Percentiles rank a stretch among this genome's conserved stretches.
These are phyloP conservation scores for Acyrthosiphon pisum DNA, from an alignment of 1,140 invertebrate genomes.

Conservation along the genomic window DNA sequence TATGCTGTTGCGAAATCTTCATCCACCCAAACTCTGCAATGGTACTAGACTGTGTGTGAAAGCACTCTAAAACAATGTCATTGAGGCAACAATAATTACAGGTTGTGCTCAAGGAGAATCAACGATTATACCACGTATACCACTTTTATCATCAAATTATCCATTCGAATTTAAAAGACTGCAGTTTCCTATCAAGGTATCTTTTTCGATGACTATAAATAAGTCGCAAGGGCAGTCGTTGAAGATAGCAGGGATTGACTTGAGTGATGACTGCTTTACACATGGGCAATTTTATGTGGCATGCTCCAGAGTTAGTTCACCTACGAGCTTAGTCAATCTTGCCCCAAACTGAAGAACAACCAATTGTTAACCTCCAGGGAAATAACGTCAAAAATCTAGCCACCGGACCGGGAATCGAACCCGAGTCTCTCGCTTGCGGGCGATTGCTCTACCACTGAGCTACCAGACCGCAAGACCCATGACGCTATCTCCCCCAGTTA, in stretches of 20 bases:
- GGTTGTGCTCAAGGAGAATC: neutral
- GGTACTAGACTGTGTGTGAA: neutral
- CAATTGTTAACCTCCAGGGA: too few relatives aligned
- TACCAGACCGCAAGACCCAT: too few relatives aligned
- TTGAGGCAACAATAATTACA: neutral
- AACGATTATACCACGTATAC: neutral
- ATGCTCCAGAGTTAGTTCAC: neutral
- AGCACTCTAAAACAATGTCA: neutral
- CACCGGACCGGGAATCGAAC: too few relatives aligned
- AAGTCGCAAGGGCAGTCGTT: neutral
- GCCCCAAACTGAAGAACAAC: neutral
- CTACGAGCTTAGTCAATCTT: neutral
- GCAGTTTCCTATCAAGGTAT: neutral
- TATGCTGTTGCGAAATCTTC: neutral
- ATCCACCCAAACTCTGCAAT: neutral
- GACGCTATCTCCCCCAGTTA: too few relatives aligned
- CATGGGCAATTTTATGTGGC: neutral
- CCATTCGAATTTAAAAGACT: neutral
- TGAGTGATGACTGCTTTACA: too few relatives aligned
- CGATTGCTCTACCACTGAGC: too few relatives aligned
- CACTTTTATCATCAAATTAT: neutral
- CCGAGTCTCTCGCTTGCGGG: too few relatives aligned
- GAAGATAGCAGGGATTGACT: too few relatives aligned
- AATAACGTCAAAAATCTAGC: too few relatives aligned
- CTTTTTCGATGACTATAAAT: neutral